Evolutionary conservation across 2,888 invertebrate species (phyloP).

Genomic region (Caenorhabditis sulstoni): DNA sequence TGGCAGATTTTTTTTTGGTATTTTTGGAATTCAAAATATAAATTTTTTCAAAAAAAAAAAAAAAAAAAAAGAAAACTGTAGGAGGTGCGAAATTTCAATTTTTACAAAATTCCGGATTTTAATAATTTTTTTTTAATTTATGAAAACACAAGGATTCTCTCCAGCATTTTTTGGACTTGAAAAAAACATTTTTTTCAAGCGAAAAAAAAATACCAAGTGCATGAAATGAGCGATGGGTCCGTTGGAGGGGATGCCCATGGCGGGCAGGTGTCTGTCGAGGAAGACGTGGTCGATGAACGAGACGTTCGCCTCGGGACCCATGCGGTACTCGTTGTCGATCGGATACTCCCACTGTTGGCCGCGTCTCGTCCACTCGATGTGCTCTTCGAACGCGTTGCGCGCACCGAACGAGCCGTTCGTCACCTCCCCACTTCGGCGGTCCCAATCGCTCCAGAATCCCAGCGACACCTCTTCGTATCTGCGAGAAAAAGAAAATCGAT

Average conservation of each 20-base stretch:
- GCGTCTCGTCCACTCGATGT: conserved; percentile 93
- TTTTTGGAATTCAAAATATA: not conserved
- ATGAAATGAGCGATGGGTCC: conserved; percentile 97
- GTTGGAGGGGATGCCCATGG: conserved; percentile 88
- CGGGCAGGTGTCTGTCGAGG: conserved; percentile 89
- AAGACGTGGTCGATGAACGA: conserved; percentile 95
- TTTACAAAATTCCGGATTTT: no score
- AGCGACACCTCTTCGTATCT: conserved; percentile 42
- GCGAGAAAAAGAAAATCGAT: no score
- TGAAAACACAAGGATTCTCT: no score
- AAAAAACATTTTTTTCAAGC: no score
- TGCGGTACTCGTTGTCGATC: conserved; percentile 90
- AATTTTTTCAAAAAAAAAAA: no score
- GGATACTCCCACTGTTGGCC: conserved; percentile 97
- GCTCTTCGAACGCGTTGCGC: conserved; percentile 92
- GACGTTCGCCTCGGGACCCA: conserved; percentile 83
- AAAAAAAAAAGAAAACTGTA: no score
- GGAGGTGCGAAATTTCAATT: no score
- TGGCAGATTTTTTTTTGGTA: no score
- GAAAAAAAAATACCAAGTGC: no score
- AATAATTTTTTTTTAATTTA: no score
- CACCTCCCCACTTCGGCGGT: conserved; percentile 64
- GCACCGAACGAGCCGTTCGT: conserved; percentile 74
- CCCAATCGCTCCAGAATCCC: conserved; percentile 69
- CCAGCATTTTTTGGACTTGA: no score